Conservation (phyloP, 2,888 invertebrate genomes). For the Drosophila mercatorum region DNA sequence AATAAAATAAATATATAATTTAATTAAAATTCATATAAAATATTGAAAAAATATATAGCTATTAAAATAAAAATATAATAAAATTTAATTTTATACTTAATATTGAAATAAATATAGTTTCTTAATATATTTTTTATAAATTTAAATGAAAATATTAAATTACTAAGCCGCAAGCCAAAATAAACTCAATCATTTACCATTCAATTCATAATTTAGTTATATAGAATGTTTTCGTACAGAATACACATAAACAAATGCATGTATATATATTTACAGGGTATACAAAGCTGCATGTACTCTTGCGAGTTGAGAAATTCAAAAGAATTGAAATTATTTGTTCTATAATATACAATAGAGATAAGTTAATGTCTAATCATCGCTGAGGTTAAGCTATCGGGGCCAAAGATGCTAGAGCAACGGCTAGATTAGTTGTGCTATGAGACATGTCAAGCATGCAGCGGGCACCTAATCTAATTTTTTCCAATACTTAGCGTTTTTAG, state of each 20-base stretch:
- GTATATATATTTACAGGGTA: background rate
- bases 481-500: background rate
- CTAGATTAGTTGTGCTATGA: background rate
- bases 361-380: constrained; percentile 24
- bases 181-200: no score
- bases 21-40: no score
- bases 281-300: background rate
- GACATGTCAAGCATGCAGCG: background rate
- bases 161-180: no score
- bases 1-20: no score
- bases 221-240: background rate
- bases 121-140: no score
- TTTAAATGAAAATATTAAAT: no score
- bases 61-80: no score
- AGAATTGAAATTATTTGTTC: background rate
- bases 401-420: background rate
- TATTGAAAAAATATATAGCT: no score
- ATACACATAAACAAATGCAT: background rate
- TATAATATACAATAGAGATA: constrained; percentile 1
- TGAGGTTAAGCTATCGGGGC: constrained; percentile 11
- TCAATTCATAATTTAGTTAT: background rate
- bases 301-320: background rate
- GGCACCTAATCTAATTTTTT: background rate
- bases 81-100: no score
- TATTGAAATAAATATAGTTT: no score